These are phyloP conservation scores for Elephas maximus DNA, from an alignment of 2,113 vertebrate genomes.

Conservation along the genomic window DNA sequence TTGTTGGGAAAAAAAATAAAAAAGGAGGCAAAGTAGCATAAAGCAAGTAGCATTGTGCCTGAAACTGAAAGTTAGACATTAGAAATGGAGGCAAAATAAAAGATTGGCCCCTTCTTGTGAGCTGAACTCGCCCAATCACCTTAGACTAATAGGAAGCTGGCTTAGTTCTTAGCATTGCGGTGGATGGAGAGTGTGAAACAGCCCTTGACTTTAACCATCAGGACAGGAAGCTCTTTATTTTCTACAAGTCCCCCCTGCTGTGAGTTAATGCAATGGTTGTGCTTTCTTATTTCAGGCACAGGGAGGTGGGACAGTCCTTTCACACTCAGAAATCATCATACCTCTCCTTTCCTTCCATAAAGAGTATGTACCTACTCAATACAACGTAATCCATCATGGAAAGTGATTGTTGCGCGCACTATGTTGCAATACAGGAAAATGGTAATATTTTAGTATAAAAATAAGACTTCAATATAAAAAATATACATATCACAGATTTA, in stretches of 20 bases:
- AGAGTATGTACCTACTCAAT: neutral
- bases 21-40: neutral
- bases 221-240: neutral
- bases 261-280: neutral
- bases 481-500: neutral
- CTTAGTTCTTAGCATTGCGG: neutral
- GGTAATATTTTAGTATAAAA: conserved; percentile 23
- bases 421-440: neutral
- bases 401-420: neutral
- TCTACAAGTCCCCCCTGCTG: neutral
- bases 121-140: neutral
- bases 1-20: neutral
- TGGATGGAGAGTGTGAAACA: neutral
- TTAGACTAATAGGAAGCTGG: neutral
- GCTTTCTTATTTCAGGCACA: neutral
- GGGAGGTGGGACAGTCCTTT: neutral
- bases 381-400: neutral
- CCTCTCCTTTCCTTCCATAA: neutral
- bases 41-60: neutral
- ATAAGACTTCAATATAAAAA: neutral
- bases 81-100: conserved; percentile 38
- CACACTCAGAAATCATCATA: neutral
- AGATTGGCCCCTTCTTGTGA: neutral
- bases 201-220: neutral
- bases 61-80: conserved; percentile 1